Percentiles rank a stretch among this genome's conserved stretches.
Conservation (phyloP, 2,113 vertebrate genomes). For the Rhinolophus ferrumequinum region DNA sequence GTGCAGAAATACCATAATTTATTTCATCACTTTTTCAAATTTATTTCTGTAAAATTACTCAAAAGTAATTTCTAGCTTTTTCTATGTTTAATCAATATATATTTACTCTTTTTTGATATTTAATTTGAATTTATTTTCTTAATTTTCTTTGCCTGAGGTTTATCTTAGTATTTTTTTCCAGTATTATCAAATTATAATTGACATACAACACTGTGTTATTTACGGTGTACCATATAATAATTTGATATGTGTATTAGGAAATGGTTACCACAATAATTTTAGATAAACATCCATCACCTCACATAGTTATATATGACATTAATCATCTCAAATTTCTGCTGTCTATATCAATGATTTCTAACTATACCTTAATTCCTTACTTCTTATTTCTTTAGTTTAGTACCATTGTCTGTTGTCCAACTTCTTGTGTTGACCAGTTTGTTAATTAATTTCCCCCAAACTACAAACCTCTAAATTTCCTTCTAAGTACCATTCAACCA, state of each 20-base stretch:
- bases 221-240: neutral
- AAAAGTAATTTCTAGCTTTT: neutral
- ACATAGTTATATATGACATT: neutral
- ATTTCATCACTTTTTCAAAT: conserved; percentile 4
- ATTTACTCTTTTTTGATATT: neutral
- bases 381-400: neutral
- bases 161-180: neutral
- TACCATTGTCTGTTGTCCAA: neutral
- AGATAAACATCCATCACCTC: neutral
- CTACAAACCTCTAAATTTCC: neutral
- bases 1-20: neutral
- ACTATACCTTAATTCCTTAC: neutral
- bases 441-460: neutral
- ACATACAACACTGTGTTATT: neutral
- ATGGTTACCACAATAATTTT: neutral
- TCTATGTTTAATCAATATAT: neutral
- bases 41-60: neutral
- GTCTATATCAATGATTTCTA: neutral
- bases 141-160: neutral
- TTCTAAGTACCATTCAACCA: neutral
- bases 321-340: neutral
- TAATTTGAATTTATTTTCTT: conserved; percentile 12
- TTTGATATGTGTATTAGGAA: neutral
- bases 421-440: neutral
- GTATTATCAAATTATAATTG: neutral